phyloP scores from a whole-genome alignment of 2,113 vertebrate genomes.

The Esox niger region DNA sequence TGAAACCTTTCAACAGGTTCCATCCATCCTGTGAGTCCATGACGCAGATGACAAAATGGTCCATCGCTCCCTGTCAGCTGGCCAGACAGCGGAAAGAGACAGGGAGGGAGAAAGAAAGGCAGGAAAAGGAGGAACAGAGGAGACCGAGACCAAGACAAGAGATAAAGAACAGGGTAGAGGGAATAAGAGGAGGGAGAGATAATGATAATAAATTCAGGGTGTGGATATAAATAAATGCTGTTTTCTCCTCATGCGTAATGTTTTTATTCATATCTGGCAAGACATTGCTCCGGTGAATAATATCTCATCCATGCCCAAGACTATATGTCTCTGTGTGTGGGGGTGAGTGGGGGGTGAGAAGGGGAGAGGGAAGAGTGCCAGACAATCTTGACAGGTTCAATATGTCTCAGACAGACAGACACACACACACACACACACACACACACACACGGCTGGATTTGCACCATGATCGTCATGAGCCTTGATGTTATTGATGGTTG shows the following conservation, averaged over 20 bases:
- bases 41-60: slow-evolving; percentile 48
- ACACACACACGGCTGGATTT: too few species aligned
- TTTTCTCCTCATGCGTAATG: slow-evolving; percentile 42
- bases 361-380: slow-evolving; percentile 11
- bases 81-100: slow-evolving; percentile 41
- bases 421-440: slow-evolving; percentile 4
- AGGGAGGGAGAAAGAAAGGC: slow-evolving; percentile 10
- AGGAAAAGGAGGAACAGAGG: background rate
- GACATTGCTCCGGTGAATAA: slow-evolving; percentile 28
- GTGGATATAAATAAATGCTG: slow-evolving; percentile 48
- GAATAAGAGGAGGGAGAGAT: slow-evolving; percentile 22
- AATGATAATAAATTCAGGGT: slow-evolving; percentile 49
- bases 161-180: too few species aligned
- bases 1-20: slow-evolving; percentile 51
- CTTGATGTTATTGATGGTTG: too few species aligned
- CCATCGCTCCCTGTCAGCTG: slow-evolving; percentile 49
- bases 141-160: slow-evolving; percentile 4
- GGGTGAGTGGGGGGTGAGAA: background rate
- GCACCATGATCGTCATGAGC: too few species aligned
- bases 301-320: background rate
- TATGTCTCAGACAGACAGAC: slow-evolving; percentile 10
- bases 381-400: slow-evolving; percentile 29
- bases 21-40: slow-evolving; percentile 47
- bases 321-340: background rate
- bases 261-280: slow-evolving; percentile 47